Conservation (phyloP, 2,888 invertebrate genomes). For the Drosophila mimica region DNA sequence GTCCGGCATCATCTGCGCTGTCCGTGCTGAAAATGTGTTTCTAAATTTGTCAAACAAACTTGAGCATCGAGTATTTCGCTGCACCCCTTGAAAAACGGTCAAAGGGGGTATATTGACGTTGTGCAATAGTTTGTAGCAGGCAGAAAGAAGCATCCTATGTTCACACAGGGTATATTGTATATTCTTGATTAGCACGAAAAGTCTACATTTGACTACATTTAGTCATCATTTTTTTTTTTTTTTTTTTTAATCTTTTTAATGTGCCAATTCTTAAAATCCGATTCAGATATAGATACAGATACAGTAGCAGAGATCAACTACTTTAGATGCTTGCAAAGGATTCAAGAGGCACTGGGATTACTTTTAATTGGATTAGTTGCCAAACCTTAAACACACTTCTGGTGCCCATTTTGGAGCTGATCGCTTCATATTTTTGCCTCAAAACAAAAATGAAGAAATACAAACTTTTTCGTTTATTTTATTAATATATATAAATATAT, state of each 20-base stretch:
- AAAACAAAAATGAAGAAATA: not conserved
- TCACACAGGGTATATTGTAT: not conserved
- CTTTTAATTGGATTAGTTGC: not conserved
- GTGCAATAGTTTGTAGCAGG: not conserved
- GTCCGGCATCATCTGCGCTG: conserved; percentile 39
- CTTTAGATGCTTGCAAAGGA: too few relatives aligned
- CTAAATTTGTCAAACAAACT: conserved; percentile 77
- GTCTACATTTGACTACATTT: too few relatives aligned
- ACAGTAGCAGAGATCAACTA: not conserved
- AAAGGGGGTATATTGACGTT: not conserved
- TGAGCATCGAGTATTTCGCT: conserved; percentile 39
- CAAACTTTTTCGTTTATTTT: not conserved
- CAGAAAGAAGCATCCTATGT: not conserved
- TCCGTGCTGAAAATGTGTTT: conserved; percentile 74
- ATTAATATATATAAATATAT: not conserved
- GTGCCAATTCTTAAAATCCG: not conserved
- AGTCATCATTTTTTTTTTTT: too few relatives aligned
- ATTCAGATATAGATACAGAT: not conserved
- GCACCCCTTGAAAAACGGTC: not conserved
- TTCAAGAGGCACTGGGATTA: not conserved
- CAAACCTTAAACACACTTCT: not conserved
- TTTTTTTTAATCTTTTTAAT: not conserved
- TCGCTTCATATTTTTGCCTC: not conserved
- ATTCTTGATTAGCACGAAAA: not conserved
- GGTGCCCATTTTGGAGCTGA: not conserved